phyloP scores from a whole-genome alignment of 2,797 vertebrate genomes.

The Microctenopoma lineatum region DNA sequence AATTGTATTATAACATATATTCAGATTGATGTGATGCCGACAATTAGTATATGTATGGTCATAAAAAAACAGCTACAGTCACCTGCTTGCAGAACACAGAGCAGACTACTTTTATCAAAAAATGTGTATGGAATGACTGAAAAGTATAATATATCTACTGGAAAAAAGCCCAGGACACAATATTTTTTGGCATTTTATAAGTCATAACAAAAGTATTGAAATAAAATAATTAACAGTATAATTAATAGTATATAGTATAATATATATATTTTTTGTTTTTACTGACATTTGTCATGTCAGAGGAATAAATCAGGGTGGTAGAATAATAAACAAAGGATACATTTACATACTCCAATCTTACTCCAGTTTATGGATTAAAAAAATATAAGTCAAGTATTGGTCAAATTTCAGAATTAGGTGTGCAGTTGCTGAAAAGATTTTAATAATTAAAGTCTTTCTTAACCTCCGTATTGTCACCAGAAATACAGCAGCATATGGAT shows the following conservation, averaged over 20 bases:
- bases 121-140: not conserved
- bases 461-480: slow-evolving; percentile 16
- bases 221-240: too few species aligned
- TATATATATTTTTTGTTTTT: too few species aligned
- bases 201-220: too few species aligned
- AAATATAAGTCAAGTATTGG: not conserved
- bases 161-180: not conserved
- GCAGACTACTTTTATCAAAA: not conserved
- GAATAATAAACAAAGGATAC: too few species aligned
- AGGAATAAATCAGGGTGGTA: too few species aligned
- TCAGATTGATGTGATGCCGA: not conserved
- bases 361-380: not conserved
- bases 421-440: not conserved
- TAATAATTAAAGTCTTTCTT: not conserved
- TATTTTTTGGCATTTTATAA: too few species aligned
- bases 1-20: not conserved
- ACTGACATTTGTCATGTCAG: too few species aligned
- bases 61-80: not conserved
- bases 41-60: not conserved
- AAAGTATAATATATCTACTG: not conserved
- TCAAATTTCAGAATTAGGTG: not conserved
- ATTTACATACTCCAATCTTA: too few species aligned
- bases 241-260: too few species aligned
- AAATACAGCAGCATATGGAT: slow-evolving; percentile 45
- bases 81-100: not conserved